Base-by-base conservation (phyloP, 2,888 invertebrate species). In the Cantharis nigra region DNA sequence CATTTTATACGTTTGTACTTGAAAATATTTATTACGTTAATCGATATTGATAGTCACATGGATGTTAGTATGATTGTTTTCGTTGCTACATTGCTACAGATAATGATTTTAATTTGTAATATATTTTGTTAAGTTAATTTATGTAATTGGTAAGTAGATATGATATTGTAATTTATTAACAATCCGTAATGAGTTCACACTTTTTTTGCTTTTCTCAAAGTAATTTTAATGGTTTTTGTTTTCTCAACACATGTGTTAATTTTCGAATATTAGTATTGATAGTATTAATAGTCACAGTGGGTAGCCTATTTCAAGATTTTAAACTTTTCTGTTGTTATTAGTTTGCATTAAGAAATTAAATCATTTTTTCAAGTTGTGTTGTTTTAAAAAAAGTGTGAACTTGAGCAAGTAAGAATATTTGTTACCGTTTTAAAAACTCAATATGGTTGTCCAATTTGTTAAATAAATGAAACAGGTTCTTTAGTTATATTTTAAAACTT, bases 1-100 rank as follows among this genome's bases (percentile, higher is more conserved):
- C 20, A 30, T 76, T 76, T 72, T 72, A 63, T 72, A 70, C 63
- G 28, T 72, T 69, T 73, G 70, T 73, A 70, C 70, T 74, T 63
- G 13, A 49, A 65, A 30, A 69, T 74, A 74, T 74, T 74, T 70
- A 74, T 70, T 70, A 63, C 63, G n/a, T 20, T 67, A 20, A 23
- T 26, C 26, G 65, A 67, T 67, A 67, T 67, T 67, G 49, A 49
- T 49, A 49, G 49, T 49, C 49, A 49, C 65, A n/a, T 67, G 65
- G 65, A 26, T 67, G 65, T 67, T 67, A 67, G 65, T 67, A 18
- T 67, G 18, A n/a, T 49, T n/a, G n/a, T 49, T 49, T 49, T 49
- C 49, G 49, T 49, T 49, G 49, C 49, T 49, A n/a, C 9, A 49
- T 49, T 49, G n/a, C n/a, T n/a, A 9, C n/a, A 33, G 13, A 33